These are phyloP conservation scores for Lydus trimaculatus DNA, from an alignment of 2,888 invertebrate species.

Conservation along the genomic window DNA sequence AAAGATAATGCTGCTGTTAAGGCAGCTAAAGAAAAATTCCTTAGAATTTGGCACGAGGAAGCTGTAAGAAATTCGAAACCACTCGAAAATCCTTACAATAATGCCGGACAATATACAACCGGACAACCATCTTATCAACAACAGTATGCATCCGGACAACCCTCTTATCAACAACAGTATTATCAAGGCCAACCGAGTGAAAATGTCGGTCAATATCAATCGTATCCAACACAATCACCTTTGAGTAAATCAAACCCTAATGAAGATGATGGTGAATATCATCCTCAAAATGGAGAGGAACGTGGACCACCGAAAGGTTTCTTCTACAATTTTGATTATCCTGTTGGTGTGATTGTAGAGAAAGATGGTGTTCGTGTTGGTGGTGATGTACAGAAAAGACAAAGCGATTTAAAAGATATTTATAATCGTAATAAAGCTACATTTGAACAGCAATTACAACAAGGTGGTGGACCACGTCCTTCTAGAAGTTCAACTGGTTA, in stretches of 20 bases:
- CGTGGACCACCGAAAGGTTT: slow-evolving; percentile 70
- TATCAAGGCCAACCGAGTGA: slow-evolving; percentile 26
- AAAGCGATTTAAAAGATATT: slow-evolving; percentile 43
- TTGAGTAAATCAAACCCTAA: slow-evolving; percentile 11
- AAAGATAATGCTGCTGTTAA: slow-evolving; percentile 74
- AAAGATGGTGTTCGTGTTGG: slow-evolving; percentile 42
- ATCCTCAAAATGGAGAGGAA: slow-evolving; percentile 52
- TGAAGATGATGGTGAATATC: slow-evolving; percentile 32
- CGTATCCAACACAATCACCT: slow-evolving; percentile 3
- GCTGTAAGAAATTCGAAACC: slow-evolving; percentile 63
- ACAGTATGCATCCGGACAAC: slow-evolving; percentile 16
- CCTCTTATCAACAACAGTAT: slow-evolving; percentile 17
- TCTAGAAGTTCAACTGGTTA: slow-evolving; percentile 35
- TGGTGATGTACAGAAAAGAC: not conserved
- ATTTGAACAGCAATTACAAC: slow-evolving; percentile 50
- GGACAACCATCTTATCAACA: slow-evolving; percentile 38
- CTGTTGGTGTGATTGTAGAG: slow-evolving; percentile 63
- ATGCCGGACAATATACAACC: slow-evolving; percentile 44
- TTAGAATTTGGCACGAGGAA: slow-evolving; percentile 72
- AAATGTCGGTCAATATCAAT: slow-evolving; percentile 10
- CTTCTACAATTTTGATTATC: slow-evolving; percentile 76
- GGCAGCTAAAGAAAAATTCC: slow-evolving; percentile 73
- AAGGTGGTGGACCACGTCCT: slow-evolving; percentile 30
- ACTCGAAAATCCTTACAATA: slow-evolving; percentile 47
- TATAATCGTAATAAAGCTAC: slow-evolving; percentile 52